Evolutionary conservation across 2,113 vertebrate species (phyloP), one percentile per base, ranked within the genome.

Genomic region (Setophaga coronata): DNA sequence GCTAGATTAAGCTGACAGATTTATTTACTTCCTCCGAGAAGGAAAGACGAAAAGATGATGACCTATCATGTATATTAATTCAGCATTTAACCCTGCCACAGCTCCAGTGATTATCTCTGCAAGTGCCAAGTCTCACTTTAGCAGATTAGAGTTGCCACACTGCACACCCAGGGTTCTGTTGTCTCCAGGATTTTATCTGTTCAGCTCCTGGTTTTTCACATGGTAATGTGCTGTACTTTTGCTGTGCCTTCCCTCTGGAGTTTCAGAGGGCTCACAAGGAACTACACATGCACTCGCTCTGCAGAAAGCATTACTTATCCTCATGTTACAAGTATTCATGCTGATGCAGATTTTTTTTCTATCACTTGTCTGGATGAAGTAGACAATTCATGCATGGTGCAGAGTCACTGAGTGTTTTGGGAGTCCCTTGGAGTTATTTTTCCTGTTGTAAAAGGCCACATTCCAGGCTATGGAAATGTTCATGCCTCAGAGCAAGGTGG

Each of bases 1-100:
- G 82, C 72, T 87, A 96, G 90, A 92, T 95, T 95, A 96, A 94
- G 66, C 82, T 76, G 88, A 84, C 92, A 95, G 86, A 90, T 96
- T 92, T 96, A 94, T 96, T 96, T 96, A 92, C 92, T 94, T 96
- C 95, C 57, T 84, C 48, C 2, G 6, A 90, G 80, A 76, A 92
- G 73, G 65, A 87, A 93, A 93, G 65, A 74, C 31, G 64, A 81
- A 87, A 90, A 61, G 85, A 89, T 7, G 4, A 85, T 90, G 88
- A 92, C 88, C 76, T 94, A 71, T 78, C 82, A 48, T n/a, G 38
- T 71, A 65, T 89, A 79, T 89, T 94, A 93, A 93, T 84, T 71
- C 92, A 82, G 56, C 74, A 72, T 93, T 84, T 95, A 93, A 92
- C 80, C 76, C 82, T 89, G 64, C 72, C 8, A 23, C 65, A 89